These are phyloP conservation scores for Falco columbarius DNA, from an alignment of 2,797 vertebrate genomes.

Conservation along the genomic window DNA sequence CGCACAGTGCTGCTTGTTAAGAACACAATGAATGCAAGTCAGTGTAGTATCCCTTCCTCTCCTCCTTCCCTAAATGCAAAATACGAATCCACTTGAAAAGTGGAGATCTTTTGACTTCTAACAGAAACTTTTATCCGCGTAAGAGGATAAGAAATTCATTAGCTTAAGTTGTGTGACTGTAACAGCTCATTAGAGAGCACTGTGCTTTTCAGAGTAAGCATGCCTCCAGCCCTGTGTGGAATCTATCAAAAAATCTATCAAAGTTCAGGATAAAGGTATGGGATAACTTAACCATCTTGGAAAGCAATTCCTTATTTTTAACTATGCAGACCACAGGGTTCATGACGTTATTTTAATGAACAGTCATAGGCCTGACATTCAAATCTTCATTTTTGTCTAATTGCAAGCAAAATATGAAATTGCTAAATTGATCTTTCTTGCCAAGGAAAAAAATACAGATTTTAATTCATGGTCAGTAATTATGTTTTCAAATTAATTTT, in stretches of 20 bases:
- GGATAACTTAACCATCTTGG: slow-evolving; percentile 8
- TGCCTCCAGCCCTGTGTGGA: not conserved
- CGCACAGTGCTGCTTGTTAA: not conserved
- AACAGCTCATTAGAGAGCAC: slow-evolving; percentile 45
- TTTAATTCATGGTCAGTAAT: not conserved
- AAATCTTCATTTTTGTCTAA: slow-evolving; percentile 22
- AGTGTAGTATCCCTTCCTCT: not conserved
- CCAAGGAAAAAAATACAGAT: not conserved
- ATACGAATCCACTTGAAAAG: slow-evolving; percentile 47
- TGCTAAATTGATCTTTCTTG: not conserved
- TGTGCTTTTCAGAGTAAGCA: not conserved
- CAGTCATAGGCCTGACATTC: slow-evolving; percentile 4
- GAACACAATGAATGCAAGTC: not conserved
- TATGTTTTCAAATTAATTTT: not conserved
- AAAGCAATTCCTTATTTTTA: slow-evolving; percentile 40
- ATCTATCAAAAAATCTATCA: slow-evolving; percentile 54
- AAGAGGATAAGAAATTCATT: slow-evolving; percentile 63
- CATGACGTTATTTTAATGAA: slow-evolving; percentile 46
- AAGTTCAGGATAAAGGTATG: slow-evolving; percentile 43
- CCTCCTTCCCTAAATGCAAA: not conserved
- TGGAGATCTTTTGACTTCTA: slow-evolving; percentile 30
- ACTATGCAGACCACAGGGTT: slow-evolving; percentile 19
- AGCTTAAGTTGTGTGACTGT: slow-evolving; percentile 29
- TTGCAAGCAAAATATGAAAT: slow-evolving; percentile 9
- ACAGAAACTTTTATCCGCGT: slow-evolving; percentile 33